Conservation (phyloP, 2,888 invertebrate species). For the Apamea anceps region DNA sequence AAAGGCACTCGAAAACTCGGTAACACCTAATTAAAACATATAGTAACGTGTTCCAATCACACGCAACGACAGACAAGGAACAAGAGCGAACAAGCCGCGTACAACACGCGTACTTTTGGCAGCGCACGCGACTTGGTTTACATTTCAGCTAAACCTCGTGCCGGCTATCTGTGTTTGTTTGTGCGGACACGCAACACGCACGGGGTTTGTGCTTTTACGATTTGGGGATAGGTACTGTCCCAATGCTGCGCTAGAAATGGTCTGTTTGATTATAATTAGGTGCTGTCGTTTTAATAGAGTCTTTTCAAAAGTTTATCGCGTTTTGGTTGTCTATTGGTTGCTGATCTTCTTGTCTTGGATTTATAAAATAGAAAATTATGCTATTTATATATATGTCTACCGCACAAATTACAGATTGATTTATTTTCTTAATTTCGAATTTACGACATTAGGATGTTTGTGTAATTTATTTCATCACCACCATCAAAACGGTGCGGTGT, state of each 20-base stretch:
- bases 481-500: too few relatives aligned
- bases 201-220: slow-evolving; percentile 4
- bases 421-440: neutral
- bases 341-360: neutral
- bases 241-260: neutral
- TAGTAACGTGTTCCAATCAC: slow-evolving; percentile 35
- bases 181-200: slow-evolving; percentile 76
- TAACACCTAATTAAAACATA: slow-evolving; percentile 40
- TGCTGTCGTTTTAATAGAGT: neutral
- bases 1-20: slow-evolving; percentile 3
- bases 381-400: neutral
- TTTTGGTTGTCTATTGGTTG: neutral
- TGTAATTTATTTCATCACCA: too few relatives aligned
- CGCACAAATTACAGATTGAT: neutral
- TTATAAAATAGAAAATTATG: neutral
- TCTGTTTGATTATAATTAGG: slow-evolving; percentile 20
- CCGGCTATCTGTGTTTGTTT: slow-evolving; percentile 76
- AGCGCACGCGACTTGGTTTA: slow-evolving; percentile 65
- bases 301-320: neutral
- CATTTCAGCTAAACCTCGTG: slow-evolving; percentile 71
- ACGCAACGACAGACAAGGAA: slow-evolving; percentile 52
- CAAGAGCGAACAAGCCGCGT: slow-evolving; percentile 52
- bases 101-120: slow-evolving; percentile 45
- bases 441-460: too few relatives aligned
- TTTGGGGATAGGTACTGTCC: slow-evolving; percentile 42